These are phyloP conservation scores for Oncorhynchus clarkii DNA, from an alignment of 2,113 vertebrate genomes.

Conservation along the genomic window DNA sequence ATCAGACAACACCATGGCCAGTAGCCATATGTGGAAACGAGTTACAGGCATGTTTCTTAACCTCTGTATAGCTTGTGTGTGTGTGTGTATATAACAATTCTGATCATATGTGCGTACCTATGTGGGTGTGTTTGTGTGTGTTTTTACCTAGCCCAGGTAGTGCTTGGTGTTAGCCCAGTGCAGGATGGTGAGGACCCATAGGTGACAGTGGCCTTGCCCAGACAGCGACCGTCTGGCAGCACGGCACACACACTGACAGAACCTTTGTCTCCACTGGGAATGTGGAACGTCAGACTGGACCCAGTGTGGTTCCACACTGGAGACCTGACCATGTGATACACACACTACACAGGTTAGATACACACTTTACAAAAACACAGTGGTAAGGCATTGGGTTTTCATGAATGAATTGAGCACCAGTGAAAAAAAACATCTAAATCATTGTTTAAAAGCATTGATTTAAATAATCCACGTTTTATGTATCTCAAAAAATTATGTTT, in stretches of 20 bases:
- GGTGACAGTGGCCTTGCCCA: not conserved
- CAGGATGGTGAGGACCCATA: constrained; percentile 12
- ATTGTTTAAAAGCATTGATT: too few species aligned
- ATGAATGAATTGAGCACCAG: not conserved
- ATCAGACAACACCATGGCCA: not conserved
- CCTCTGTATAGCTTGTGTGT: not conserved
- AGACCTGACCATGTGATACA: constrained; percentile 35
- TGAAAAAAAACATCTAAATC: too few species aligned
- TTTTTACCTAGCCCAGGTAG: constrained; percentile 76
- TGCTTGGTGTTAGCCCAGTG: not conserved
- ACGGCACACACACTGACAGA: constrained; percentile 2
- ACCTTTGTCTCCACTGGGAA: constrained; percentile 12
- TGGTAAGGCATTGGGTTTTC: not conserved
- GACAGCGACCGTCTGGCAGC: constrained; percentile 11
- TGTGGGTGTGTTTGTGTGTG: not conserved
- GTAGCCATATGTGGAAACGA: too few species aligned
- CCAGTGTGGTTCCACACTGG: constrained; percentile 5
- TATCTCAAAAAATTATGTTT: not conserved
- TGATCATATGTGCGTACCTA: not conserved
- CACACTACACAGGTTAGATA: constrained; percentile 57
- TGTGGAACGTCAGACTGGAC: not conserved
- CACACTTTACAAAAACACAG: constrained; percentile 67
- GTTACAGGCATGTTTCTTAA: not conserved
- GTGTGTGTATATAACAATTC: too few species aligned
- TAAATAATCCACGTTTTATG: too few species aligned